Percentiles rank a stretch among this genome's conserved stretches.
Evolutionary conservation across 2,113 vertebrate species (phyloP).

Genomic region (Megaceryle torquata): DNA sequence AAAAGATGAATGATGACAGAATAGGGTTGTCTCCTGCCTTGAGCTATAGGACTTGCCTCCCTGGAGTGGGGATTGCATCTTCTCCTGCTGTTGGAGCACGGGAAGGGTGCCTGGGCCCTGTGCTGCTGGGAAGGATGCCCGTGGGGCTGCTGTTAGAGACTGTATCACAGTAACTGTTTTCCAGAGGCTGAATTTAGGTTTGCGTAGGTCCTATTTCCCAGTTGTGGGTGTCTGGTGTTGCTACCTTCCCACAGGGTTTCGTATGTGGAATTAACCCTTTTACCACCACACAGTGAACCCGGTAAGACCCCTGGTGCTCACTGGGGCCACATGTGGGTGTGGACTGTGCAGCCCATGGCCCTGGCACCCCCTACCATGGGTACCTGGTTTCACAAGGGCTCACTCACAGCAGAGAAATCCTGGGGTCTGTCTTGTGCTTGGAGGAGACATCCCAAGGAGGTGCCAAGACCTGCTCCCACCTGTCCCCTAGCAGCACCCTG

Average conservation of each 20-base stretch:
- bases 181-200: slow-evolving; percentile 53
- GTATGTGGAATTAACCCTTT: not conserved
- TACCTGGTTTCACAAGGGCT: not conserved
- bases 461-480: not conserved
- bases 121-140: not conserved
- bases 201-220: slow-evolving; percentile 33
- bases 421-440: not conserved
- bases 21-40: not conserved
- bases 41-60: not conserved
- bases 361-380: not conserved
- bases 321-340: fast-evolving
- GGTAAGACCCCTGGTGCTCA: not conserved
- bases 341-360: not conserved
- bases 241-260: slow-evolving; percentile 27
- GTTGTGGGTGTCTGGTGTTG: slow-evolving; percentile 33
- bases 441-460: not conserved
- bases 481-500: fast-evolving
- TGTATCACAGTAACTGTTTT: slow-evolving; percentile 46
- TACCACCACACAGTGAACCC: not conserved
- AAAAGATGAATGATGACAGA: not conserved
- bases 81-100: not conserved
- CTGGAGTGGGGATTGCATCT: not conserved
- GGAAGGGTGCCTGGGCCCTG: not conserved
- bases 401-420: not conserved
- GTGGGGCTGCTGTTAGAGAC: slow-evolving; percentile 10